Evolutionary conservation across 2,113 vertebrate genomes (phyloP), one percentile per base, ranked within the genome.

Genomic region (Cnemophilus loriae): DNA sequence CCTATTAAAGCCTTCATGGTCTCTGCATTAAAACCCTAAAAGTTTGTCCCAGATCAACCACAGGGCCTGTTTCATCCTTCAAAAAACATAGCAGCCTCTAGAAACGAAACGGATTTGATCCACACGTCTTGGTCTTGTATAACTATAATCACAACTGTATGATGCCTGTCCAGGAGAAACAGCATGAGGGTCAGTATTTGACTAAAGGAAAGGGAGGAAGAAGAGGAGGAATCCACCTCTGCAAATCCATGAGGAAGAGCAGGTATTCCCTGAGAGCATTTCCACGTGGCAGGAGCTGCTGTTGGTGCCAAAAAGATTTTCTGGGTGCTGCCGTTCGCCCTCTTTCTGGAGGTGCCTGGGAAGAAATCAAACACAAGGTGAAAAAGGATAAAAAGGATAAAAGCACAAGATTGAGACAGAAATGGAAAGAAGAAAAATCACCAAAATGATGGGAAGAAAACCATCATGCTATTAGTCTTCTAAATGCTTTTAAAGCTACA

Each of bases 271-370:
- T 37, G 44, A 21, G 21, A 57, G 10, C 20, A 35, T 56, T 71
- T 89, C 41, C 8, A 0, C 18, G 44, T 10, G 16, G 7, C 9
- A 47, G 53, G 16, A 77, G 32, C 9, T 1, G 2, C 10, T 0
- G 0, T 3, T 46, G 15, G 21, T 30, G 27, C 9, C 0, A 0
- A 0, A 13, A 0, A 3, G 21, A 33, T 49, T 83, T 79, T 24
- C 24, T 8, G 15, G 14, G 17, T 79, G 13, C 37, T 44, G 37
- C 4, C 16, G n/a, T 49, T 41, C 0, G n/a, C 8, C 7, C 13
- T 61, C 22, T 70, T 65, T 46, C 47, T 78, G 12, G 21, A n/a
- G 7, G 11, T 14, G 9, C 32, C 27, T 82, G 42, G 24, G 35
- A 37, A 76, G 57, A 37, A 59, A 44, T 81, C 4, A 11, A 73